Percentiles rank a stretch among this genome's conserved stretches.
phyloP scores from a whole-genome alignment of 2,888 invertebrate species.

The Lysandra coridon region DNA sequence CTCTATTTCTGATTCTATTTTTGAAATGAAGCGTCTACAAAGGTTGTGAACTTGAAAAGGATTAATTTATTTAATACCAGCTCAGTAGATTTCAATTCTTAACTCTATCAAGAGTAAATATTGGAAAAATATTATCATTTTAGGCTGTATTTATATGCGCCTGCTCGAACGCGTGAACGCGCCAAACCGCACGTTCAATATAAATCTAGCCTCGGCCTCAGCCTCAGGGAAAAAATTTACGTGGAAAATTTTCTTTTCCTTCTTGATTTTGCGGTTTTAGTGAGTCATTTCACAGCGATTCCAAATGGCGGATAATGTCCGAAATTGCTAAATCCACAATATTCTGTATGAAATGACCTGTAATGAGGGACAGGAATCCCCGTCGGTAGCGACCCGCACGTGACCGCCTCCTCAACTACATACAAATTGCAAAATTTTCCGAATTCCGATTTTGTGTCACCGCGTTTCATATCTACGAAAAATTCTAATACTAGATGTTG shows the following conservation, averaged over 20 bases:
- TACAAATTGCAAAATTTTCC: neutral
- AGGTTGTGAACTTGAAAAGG: no score
- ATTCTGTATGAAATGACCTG: neutral
- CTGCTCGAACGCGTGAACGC: no score
- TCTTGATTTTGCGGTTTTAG: no score
- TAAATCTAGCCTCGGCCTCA: no score
- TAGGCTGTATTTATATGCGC: no score
- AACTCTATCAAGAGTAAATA: no score
- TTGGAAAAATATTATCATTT: no score
- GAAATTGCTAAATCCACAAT: neutral
- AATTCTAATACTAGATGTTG: neutral
- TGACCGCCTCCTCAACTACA: neutral
- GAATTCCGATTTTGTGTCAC: neutral
- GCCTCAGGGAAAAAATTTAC: neutral
- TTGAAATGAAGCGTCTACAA: no score
- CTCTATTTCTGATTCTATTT: no score
- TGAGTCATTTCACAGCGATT: neutral
- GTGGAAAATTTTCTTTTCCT: neutral
- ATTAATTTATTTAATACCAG: no score
- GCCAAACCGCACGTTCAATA: no score
- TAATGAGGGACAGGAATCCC: slow-evolving; percentile 1
- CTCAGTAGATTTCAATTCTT: no score
- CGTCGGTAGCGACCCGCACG: neutral
- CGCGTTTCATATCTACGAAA: neutral
- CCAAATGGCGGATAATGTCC: neutral